Evolutionary conservation across 2,113 vertebrate genomes (phyloP).

Genomic region (Poeciliopsis turrubarensis): DNA sequence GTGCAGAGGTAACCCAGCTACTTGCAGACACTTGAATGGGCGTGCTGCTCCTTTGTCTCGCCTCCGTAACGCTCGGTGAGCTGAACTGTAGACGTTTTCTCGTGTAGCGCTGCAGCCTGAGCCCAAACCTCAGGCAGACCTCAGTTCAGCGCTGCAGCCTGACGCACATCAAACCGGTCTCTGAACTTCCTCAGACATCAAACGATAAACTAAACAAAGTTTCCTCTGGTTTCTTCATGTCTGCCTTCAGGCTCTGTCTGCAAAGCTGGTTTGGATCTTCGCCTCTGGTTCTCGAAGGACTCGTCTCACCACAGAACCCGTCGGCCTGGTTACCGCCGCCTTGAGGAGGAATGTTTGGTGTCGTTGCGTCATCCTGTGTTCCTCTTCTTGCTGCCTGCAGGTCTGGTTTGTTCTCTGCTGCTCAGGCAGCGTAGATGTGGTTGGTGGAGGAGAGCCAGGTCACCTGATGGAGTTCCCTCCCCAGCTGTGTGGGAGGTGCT

Average conservation of each 20-base stretch:
- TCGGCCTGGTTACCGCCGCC: not conserved
- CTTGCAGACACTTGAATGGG: too few relatives aligned
- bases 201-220: too few relatives aligned
- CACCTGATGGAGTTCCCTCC: too few relatives aligned
- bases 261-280: too few relatives aligned
- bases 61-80: not conserved
- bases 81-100: too few relatives aligned
- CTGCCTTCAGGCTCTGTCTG: too few relatives aligned
- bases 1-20: too few relatives aligned
- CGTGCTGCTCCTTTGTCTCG: not conserved
- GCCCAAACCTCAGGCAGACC: not conserved
- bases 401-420: not conserved
- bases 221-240: too few relatives aligned
- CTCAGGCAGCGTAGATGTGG: not conserved
- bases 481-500: too few relatives aligned
- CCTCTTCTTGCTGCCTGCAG: not conserved
- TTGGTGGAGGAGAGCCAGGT: not conserved
- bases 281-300: too few relatives aligned
- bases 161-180: not conserved
- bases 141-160: not conserved
- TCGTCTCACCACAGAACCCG: not conserved
- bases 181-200: not conserved
- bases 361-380: not conserved
- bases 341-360: not conserved
- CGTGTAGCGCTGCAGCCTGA: not conserved